phyloP scores from a whole-genome alignment of 2,888 invertebrate species.

The Lasioglossum pauxillum region DNA sequence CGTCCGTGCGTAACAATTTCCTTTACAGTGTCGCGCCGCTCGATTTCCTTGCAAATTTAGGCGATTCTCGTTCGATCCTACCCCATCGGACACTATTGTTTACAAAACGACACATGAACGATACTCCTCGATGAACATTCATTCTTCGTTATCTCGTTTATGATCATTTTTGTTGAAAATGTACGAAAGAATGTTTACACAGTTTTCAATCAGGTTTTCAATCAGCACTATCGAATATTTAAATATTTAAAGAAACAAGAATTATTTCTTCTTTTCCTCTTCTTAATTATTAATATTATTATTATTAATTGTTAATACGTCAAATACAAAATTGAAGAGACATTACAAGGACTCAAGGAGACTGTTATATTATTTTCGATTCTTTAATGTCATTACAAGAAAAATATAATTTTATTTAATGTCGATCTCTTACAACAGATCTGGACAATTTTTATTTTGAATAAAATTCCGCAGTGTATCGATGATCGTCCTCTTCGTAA shows the following conservation, averaged over 20 bases:
- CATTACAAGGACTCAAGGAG: neutral
- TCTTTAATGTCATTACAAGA: neutral
- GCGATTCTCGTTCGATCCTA: neutral
- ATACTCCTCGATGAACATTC: neutral
- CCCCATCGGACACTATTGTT: neutral
- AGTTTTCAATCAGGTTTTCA: too few species aligned
- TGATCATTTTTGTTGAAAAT: too few species aligned
- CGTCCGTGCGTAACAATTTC: constrained; percentile 6
- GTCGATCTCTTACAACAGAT: too few species aligned
- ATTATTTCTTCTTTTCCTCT: neutral
- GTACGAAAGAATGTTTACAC: too few species aligned
- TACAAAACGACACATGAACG: neutral
- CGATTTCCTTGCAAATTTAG: constrained; percentile 11
- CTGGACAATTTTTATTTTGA: too few species aligned
- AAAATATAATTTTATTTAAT: too few species aligned
- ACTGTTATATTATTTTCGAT: too few species aligned
- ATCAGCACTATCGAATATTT: too few species aligned
- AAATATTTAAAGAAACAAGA: neutral
- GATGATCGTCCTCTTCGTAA: too few species aligned
- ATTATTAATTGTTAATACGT: neutral
- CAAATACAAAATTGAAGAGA: neutral
- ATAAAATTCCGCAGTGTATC: too few species aligned
- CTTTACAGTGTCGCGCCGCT: neutral
- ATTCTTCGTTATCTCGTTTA: too few species aligned
- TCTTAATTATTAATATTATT: too few species aligned